phyloP scores from a whole-genome alignment of 2,888 invertebrate genomes.

The Meiosimyza platycephala region DNA sequence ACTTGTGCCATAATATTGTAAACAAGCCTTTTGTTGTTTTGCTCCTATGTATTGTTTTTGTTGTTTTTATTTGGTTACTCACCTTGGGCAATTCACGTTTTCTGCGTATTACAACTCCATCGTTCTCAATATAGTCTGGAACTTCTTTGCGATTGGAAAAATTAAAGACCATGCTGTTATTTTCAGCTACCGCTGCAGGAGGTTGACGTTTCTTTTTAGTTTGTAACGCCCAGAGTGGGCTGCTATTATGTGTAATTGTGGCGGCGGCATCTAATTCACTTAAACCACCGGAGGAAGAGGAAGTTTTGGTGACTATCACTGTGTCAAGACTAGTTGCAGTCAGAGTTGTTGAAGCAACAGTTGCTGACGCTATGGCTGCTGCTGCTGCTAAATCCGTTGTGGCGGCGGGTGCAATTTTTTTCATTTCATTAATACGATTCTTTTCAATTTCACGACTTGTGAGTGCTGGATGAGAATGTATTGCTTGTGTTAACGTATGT shows the following conservation, averaged over 20 bases:
- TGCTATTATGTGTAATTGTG: slow-evolving; percentile 47
- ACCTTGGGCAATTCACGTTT: slow-evolving; percentile 81
- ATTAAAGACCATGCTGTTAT: slow-evolving; percentile 86
- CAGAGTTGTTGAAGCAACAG: slow-evolving; percentile 35
- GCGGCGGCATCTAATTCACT: slow-evolving; percentile 54
- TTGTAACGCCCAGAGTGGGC: slow-evolving; percentile 60
- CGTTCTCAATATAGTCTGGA: slow-evolving; percentile 92
- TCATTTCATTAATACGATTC: slow-evolving; percentile 76
- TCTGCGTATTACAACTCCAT: slow-evolving; percentile 79
- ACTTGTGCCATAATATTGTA: neutral
- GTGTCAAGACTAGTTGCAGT: slow-evolving; percentile 58
- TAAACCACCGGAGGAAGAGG: slow-evolving; percentile 43
- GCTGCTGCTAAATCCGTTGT: slow-evolving; percentile 39
- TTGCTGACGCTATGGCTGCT: slow-evolving; percentile 36
- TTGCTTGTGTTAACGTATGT: slow-evolving; percentile 11
- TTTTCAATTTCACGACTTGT: slow-evolving; percentile 76
- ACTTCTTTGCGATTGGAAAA: slow-evolving; percentile 87
- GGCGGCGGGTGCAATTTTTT: slow-evolving; percentile 65
- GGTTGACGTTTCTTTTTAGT: slow-evolving; percentile 56
- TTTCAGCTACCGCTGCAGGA: slow-evolving; percentile 67
- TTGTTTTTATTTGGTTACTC: slow-evolving; percentile 59
- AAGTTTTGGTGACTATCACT: slow-evolving; percentile 52
- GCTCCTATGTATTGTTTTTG: no score
- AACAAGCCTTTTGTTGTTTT: no score
- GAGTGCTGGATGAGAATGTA: slow-evolving; percentile 56